Evolutionary conservation across 2,797 vertebrate genomes (phyloP), one percentile per base, ranked within the genome.

Genomic region (Hapalemur alaotrensis): DNA sequence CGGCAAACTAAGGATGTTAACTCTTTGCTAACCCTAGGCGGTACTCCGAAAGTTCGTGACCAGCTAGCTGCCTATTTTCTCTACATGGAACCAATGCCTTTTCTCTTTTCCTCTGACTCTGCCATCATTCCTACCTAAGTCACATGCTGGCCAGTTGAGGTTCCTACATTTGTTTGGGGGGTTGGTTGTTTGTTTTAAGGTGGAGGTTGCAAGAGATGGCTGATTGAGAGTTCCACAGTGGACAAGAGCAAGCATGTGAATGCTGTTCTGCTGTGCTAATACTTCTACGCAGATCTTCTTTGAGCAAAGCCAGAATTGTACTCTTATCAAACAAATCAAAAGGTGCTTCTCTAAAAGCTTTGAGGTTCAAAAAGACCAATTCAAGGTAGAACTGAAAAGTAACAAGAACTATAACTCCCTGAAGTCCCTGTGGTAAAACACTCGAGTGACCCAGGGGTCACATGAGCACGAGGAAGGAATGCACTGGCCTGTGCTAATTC

Each of bases 401-500:
- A 83, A n/a, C 4, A 28, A 14, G 0, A 9, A 38, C 9, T 28
- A 7, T 1, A 18, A 38, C 18, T 52, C 48, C 59, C n/a, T 0
- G n/a, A 52, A 43, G 54, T 9, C 12, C 15, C 22, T 25, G 41
- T 13, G 63, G 25, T 4, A 2, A 17, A 50, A 35, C 69, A 12
- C 73, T 28, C 32, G 25, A 32, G 35, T 5, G 61, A n/a, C 28
- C 17, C 2, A 6, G 15, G 50, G 43, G 30, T 52, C 38, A 70
- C 12, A 0, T 1, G 12, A 25, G 32, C 35, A 1, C 5, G 35
- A 50, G n/a, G 46, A 23, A 69, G 50, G 50, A 52, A 11, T 4
- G 1, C 0, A 7, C 12, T 12, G 7, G 11, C 22, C 46, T 3
- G 15, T 13, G 28, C 13, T 25, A 3, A 20, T 30, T 43, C 41